Base-by-base conservation (phyloP, 2,888 invertebrate species). In the Ceramica pisi region DNA sequence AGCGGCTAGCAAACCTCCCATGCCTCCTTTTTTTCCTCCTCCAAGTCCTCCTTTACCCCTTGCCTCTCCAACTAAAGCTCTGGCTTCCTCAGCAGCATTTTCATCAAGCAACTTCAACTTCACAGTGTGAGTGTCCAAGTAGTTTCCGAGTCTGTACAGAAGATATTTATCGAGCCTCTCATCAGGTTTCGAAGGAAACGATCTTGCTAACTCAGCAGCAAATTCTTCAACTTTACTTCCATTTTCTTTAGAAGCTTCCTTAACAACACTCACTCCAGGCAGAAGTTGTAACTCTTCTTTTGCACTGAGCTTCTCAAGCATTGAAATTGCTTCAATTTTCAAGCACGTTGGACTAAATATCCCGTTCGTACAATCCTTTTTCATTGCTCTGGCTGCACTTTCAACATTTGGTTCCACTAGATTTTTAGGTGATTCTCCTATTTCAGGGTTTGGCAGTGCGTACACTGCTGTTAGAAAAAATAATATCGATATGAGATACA, bases 161-260 rank as follows among this genome's bases (percentile, higher is more conserved):
- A 98, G 94, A 85, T 97, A 98, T 55, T 97, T 98, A 89, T 98
- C 98, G 64, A 98, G 91, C 46, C 98, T 96, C 63, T 97, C 97
- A 86, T 98, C 97, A 16, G 98, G 97, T 88, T 98, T 98, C 59
- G 97, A 97, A 0, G 98, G 98, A 87, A 98, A 97, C 59, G 97
- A 97, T 75, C 98, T 96, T 0, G 98, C 98, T 6, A 98, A 92
- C 89, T 98, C 98, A 84, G 94, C 97, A 0, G 97, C 97, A 80
- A 98, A 97, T 55, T 98, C 96, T 80, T 98, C 97, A 3, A 97
- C 96, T 61, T 97, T 97, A 41, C 97, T 95, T 21, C 96, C 97
- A 73, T 94, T 96, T 65, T 93, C 94, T 14, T 89, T 89, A 2
- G 71, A 84, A 35, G 94, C 92, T 89, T 98, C 97, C 78, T 97